phyloP scores from a whole-genome alignment of 2,888 invertebrate species.

The Leuctra nigra region DNA sequence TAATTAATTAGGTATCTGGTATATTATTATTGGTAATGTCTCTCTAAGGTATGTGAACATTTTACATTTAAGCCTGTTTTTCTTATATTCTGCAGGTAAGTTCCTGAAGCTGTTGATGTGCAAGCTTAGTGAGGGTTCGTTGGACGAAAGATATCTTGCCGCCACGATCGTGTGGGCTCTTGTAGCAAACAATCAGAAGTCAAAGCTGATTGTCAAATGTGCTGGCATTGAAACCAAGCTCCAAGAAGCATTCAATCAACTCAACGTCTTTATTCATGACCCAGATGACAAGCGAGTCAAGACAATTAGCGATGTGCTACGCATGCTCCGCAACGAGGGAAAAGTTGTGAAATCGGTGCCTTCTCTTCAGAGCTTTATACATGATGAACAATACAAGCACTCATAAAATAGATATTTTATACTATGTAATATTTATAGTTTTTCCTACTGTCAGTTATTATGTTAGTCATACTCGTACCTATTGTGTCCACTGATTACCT shows the following conservation, averaged over 20 bases:
- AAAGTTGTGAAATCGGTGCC: neutral
- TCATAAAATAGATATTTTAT: too few relatives aligned
- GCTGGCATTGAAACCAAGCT: conserved; percentile 44
- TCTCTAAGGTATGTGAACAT: too few relatives aligned
- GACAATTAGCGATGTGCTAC: conserved; percentile 15
- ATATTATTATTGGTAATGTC: too few relatives aligned
- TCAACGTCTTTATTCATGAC: conserved; percentile 3
- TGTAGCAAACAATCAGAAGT: conserved; percentile 62
- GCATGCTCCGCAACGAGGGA: conserved; percentile 18
- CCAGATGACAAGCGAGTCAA: conserved; percentile 8
- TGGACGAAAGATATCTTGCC: conserved; percentile 43
- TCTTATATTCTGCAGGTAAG: conserved; percentile 46
- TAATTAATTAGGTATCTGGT: too few relatives aligned
- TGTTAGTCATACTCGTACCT: too few relatives aligned
- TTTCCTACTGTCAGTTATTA: too few relatives aligned
- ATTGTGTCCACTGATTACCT: too few relatives aligned
- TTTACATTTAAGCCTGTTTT: too few relatives aligned
- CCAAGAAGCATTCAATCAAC: conserved; percentile 42
- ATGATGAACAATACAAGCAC: too few relatives aligned
- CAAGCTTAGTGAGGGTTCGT: conserved; percentile 41
- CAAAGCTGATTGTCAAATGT: conserved; percentile 48
- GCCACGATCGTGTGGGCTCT: conserved; percentile 58
- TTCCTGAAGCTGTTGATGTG: conserved; percentile 44
- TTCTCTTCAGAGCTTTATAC: too few relatives aligned
- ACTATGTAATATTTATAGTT: too few relatives aligned